phyloP scores from a whole-genome alignment of 2,888 invertebrate species.

The Nomada hirtipes region DNA sequence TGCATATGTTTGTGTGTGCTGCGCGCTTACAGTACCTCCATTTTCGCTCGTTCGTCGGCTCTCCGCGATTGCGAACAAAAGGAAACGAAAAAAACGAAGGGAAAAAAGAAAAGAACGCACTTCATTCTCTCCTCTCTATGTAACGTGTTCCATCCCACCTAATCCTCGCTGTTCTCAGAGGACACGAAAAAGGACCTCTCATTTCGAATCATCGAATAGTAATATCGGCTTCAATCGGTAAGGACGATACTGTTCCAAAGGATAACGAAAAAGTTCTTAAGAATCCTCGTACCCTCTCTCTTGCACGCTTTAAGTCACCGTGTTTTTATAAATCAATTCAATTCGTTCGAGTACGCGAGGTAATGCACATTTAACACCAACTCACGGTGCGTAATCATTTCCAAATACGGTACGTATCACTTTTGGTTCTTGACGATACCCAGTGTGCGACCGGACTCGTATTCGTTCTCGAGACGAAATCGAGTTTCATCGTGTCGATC shows the following conservation, averaged over 20 bases:
- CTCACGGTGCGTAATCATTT: constrained; percentile 66
- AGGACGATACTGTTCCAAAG: neutral
- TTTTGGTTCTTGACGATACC: constrained; percentile 24
- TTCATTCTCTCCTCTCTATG: neutral
- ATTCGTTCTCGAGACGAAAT: constrained; percentile 10
- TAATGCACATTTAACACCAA: constrained; percentile 47
- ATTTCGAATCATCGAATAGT: neutral
- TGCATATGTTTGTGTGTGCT: neutral
- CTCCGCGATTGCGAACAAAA: constrained; percentile 22
- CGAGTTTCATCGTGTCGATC: constrained; percentile 8
- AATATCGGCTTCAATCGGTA: constrained; percentile 3
- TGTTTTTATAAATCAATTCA: constrained; percentile 39
- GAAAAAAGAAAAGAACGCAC: constrained; percentile 23
- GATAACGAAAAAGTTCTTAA: neutral
- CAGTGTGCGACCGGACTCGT: constrained; percentile 33
- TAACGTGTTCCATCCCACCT: neutral
- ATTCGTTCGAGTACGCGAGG: constrained; percentile 50
- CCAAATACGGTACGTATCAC: constrained; percentile 33
- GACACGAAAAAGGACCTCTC: neutral
- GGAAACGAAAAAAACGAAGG: constrained; percentile 5
- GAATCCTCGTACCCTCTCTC: neutral
- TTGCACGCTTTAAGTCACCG: constrained; percentile 52
- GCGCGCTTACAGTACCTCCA: neutral
- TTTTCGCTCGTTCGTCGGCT: constrained; percentile 26
- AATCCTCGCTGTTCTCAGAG: neutral